Conservation (phyloP, 2,113 vertebrate species). For the Pelmatolapia mariae region DNA sequence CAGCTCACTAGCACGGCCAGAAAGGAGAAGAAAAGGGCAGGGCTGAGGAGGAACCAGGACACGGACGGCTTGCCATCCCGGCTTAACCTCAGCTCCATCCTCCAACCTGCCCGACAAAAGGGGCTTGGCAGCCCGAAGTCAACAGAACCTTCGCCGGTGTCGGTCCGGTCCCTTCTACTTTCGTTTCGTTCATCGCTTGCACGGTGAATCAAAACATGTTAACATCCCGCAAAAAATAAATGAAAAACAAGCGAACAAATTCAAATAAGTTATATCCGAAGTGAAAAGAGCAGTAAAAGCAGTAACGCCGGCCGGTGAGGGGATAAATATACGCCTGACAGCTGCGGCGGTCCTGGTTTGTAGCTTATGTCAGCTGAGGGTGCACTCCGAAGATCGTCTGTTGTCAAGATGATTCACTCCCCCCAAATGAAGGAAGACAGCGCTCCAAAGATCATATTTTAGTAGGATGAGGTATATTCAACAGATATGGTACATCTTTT, state of each 20-base stretch:
- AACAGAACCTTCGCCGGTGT: conserved; percentile 35
- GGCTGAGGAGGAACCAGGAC: conserved; percentile 30
- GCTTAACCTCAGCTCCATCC: conserved; percentile 63
- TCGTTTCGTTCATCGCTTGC: conserved; percentile 49
- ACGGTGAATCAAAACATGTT: conserved; percentile 14
- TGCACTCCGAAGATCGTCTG: background rate
- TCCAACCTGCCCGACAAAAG: conserved; percentile 14
- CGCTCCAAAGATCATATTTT: background rate
- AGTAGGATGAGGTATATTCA: background rate
- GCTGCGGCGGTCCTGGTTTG: background rate
- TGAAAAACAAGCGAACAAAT: background rate
- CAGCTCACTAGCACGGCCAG: conserved; percentile 39
- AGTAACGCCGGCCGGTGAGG: background rate
- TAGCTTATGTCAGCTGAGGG: conserved; percentile 6
- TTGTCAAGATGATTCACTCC: background rate
- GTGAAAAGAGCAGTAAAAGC: background rate
- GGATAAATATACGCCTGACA: background rate
- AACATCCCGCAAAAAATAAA: conserved; percentile 2
- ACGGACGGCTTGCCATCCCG: conserved; percentile 40
- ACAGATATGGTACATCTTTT: background rate
- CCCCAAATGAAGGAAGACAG: background rate
- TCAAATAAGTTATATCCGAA: too few relatives aligned
- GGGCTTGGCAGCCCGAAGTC: conserved; percentile 37
- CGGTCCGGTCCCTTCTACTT: conserved; percentile 10
- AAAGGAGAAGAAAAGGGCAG: conserved; percentile 16